phyloP scores from a whole-genome alignment of 1,140 invertebrate species.

The Lycorma delicatula region DNA sequence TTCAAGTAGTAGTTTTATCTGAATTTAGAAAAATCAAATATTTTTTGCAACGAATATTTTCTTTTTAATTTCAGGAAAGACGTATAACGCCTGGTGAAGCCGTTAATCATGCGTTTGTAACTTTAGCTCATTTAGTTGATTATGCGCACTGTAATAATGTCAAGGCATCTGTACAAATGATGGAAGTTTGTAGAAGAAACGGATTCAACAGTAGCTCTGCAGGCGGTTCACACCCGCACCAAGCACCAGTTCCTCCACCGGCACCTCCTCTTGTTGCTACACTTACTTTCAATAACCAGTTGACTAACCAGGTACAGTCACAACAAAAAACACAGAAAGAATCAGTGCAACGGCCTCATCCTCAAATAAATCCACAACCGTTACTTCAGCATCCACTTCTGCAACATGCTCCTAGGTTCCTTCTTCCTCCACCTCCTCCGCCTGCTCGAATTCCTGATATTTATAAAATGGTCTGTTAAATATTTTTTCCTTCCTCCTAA shows the following conservation, averaged over 20 bases:
- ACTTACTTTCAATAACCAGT: conserved; percentile 74
- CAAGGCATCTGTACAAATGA: conserved; percentile 91
- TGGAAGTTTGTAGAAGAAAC: conserved; percentile 76
- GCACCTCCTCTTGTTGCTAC: conserved; percentile 68
- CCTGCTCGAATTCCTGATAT: too few relatives aligned
- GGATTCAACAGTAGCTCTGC: conserved; percentile 32
- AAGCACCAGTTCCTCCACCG: conserved; percentile 46
- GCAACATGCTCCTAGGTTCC: not conserved
- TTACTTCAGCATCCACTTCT: not conserved
- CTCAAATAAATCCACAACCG: too few relatives aligned
- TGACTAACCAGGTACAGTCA: conserved; percentile 59
- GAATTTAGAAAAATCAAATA: not conserved
- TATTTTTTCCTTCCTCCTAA: too few relatives aligned
- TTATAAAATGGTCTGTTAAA: conserved; percentile 51
- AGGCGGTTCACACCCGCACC: conserved; percentile 42
- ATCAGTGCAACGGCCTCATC: too few relatives aligned
- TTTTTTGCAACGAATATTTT: not conserved
- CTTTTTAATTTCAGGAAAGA: conserved; percentile 55
- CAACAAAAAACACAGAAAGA: conserved; percentile 32
- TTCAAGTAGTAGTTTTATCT: not conserved
- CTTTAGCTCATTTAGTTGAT: conserved; percentile 85
- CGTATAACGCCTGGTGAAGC: conserved; percentile 92
- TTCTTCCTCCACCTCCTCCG: too few relatives aligned
- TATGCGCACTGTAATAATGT: conserved; percentile 96
- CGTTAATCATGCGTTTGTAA: conserved; percentile 90